Base-by-base conservation (phyloP, 2,888 invertebrate species). In the Candidula unifasciata region DNA sequence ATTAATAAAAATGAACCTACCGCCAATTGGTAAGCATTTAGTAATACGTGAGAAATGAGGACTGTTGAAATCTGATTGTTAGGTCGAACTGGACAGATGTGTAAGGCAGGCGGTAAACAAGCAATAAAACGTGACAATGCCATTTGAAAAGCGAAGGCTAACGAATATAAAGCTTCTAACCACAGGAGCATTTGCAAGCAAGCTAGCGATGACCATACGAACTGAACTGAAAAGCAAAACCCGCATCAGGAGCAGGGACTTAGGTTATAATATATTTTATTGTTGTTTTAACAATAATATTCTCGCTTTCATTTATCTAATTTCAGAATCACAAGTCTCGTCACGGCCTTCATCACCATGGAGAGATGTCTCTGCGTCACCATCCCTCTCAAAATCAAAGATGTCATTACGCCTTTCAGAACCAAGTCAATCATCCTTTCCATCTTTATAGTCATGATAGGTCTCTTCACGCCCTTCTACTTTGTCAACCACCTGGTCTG, bases 381-480 rank as follows among this genome's bases (percentile, higher is more conserved):
- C 18, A 21, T 16, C 18, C 60, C 60, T 24, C 60, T 60, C 60
- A 60, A 60, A 21, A n/a, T 60, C 60, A 60, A 60, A 60, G 60
- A n/a, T 60, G 6, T 60, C 60, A 60, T 60, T n/a, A 60, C 60
- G 21, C 60, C 60, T 60, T 60, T 60, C 60, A 60, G 60, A n/a
- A 60, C 71, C 21, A 60, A 60, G 60, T 13, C 21, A 13, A 60
- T n/a, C 60, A 60, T 60, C n/a, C 21, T 60, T 16, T 13, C 60
- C 21, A 60, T 60, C n/a, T 60, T 13, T 21, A 60, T 60, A 5
- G 60, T 60, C 60, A 71, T 71, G 71, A 5, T 71, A 5, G 27
- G n/a, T n/a, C 33, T 71, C 35, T 71, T 71, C 18, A 27, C 71
- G 21, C 71, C 71, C 27, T 71, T 71, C 71, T 71, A 71, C 71